Conservation (phyloP, 2,113 vertebrate species). For the Neofelis nebulosa region DNA sequence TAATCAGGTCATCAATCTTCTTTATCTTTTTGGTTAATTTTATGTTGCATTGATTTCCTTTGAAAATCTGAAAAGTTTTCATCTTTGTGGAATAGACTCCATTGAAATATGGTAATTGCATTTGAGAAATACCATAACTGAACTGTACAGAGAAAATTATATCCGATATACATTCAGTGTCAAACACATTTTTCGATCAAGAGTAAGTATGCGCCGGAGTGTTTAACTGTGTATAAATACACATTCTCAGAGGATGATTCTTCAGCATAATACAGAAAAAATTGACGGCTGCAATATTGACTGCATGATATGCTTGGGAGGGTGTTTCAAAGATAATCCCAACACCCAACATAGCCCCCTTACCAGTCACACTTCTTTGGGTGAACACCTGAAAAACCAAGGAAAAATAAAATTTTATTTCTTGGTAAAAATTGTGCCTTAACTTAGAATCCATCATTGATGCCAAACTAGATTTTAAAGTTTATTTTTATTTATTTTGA, state of each 20-base stretch:
- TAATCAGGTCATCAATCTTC: background rate
- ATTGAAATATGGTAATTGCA: conserved; percentile 52
- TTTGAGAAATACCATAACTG: conserved; percentile 33
- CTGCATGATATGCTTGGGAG: background rate
- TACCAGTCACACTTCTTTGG: background rate
- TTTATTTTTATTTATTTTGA: too few relatives aligned
- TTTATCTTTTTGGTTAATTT: conserved; percentile 34
- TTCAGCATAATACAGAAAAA: conserved; percentile 12
- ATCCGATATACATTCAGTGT: conserved; percentile 7
- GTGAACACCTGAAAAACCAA: background rate
- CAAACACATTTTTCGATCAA: background rate
- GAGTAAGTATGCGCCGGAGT: background rate
- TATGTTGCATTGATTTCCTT: conserved; percentile 46
- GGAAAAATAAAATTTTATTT: background rate
- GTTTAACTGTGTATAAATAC: background rate
- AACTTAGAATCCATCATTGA: background rate
- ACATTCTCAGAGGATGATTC: background rate
- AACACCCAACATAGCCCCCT: background rate
- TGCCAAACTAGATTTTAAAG: background rate
- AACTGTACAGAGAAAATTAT: conserved; percentile 32
- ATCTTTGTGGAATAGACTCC: background rate
- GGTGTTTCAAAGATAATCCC: background rate
- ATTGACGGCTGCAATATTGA: background rate
- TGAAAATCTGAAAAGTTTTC: background rate
- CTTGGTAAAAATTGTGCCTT: background rate